phyloP scores from a whole-genome alignment of 2,888 invertebrate species.

The Spodoptera exigua region DNA sequence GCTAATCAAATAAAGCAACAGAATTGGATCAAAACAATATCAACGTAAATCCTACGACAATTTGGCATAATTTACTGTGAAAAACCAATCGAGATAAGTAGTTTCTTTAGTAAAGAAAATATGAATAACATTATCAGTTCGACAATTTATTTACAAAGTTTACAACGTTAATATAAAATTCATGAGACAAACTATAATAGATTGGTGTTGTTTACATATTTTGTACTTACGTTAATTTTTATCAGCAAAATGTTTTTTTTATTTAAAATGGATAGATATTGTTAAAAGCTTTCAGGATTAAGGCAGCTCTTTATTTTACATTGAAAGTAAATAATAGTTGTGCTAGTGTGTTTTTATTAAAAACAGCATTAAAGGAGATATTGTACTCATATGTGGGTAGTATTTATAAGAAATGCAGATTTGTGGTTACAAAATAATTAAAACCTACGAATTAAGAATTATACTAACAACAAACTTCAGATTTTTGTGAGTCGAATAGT shows the following conservation, averaged over 20 bases:
- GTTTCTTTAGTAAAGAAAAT: constrained; percentile 32
- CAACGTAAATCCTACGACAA: constrained; percentile 14
- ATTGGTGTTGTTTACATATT: constrained; percentile 34
- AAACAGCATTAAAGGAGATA: no score
- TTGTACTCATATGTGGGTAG: no score
- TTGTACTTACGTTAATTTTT: constrained; percentile 16
- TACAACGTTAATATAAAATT: constrained; percentile 44
- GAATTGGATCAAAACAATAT: background rate
- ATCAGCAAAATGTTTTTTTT: constrained; percentile 12
- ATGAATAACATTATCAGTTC: constrained; percentile 42
- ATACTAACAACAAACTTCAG: no score
- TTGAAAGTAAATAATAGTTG: no score
- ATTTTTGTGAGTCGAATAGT: no score
- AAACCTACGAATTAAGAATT: no score
- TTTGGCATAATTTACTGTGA: constrained; percentile 3
- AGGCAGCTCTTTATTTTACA: no score
- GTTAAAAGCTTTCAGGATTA: no score
- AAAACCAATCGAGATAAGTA: constrained; percentile 23
- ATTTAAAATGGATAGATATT: no score
- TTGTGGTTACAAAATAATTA: no score
- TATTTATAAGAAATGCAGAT: no score
- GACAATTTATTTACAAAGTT: constrained; percentile 42
- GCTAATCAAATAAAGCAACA: background rate
- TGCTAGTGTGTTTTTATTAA: no score
- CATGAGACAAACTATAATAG: constrained; percentile 39